Evolutionary conservation across 2,797 vertebrate genomes (phyloP).

Genomic region (Macropodus opercularis): DNA sequence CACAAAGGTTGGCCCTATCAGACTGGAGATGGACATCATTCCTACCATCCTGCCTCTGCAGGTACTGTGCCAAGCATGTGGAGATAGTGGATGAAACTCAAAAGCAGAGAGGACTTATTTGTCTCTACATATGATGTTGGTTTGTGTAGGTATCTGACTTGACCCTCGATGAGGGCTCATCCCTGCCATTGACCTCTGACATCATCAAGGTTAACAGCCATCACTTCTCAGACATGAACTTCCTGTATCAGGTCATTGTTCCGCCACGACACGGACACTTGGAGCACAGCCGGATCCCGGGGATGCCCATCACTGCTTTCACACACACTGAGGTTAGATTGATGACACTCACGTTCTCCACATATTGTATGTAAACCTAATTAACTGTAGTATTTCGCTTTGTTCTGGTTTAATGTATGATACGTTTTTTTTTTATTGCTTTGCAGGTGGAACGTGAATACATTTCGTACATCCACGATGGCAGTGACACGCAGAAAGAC

Average conservation of each 20-base stretch:
- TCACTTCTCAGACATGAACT: constrained; percentile 85
- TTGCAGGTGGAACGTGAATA: constrained; percentile 86
- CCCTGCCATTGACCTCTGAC: constrained; percentile 78
- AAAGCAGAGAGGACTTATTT: background rate
- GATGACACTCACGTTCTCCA: background rate
- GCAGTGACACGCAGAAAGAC: constrained; percentile 84
- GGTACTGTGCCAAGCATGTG: constrained; percentile 49
- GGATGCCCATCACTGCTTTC: constrained; percentile 84
- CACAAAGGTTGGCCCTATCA: constrained; percentile 75
- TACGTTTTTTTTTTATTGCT: background rate
- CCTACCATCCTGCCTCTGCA: constrained; percentile 85
- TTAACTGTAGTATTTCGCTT: background rate
- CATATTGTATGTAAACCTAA: background rate
- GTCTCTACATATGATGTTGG: background rate
- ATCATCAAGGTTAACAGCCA: constrained; percentile 82
- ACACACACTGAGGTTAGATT: constrained; percentile 86
- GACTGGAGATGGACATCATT: constrained; percentile 83
- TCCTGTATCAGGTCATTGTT: constrained; percentile 84
- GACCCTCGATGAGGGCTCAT: constrained; percentile 87
- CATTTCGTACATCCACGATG: constrained; percentile 89
- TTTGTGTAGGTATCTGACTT: constrained; percentile 80
- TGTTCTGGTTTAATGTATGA: background rate
- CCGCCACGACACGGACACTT: constrained; percentile 85
- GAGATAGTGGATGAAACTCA: background rate
- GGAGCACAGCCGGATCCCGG: constrained; percentile 84